phyloP scores from a whole-genome alignment of 2,113 vertebrate species.

The Leucoraja erinaceus region DNA sequence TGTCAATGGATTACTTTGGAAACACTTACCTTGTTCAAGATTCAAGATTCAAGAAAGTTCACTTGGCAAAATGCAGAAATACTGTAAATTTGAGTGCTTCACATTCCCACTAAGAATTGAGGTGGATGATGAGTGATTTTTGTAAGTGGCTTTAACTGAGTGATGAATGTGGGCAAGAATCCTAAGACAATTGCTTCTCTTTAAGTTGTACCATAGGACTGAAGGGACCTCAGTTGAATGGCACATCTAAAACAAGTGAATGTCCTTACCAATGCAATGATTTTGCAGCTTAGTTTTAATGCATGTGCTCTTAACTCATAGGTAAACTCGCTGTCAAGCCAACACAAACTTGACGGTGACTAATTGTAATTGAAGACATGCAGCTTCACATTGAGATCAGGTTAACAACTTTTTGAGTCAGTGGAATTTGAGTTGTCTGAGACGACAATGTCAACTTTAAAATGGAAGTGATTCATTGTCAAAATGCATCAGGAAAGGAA shows the following conservation, averaged over 20 bases:
- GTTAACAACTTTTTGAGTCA: background rate
- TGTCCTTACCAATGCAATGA: background rate
- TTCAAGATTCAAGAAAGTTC: too few species aligned
- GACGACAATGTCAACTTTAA: too few species aligned
- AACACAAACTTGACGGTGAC: background rate
- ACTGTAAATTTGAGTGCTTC: too few species aligned
- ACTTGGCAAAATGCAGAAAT: background rate
- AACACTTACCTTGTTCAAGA: background rate
- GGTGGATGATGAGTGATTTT: background rate
- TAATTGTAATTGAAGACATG: background rate
- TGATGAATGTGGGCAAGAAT: background rate
- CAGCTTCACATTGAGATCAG: background rate
- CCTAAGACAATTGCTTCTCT: background rate
- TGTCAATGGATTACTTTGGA: background rate
- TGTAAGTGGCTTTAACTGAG: background rate
- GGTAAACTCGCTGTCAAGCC: background rate
- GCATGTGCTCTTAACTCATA: background rate
- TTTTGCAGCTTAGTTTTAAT: background rate
- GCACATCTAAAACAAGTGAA: background rate
- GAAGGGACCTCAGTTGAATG: background rate
- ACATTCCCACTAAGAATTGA: background rate
- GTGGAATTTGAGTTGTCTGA: too few species aligned
- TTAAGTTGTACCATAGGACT: background rate
- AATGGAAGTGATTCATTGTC: too few species aligned
- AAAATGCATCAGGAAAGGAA: too few species aligned